These are phyloP conservation scores for Hypotaenidia philippensis DNA, from an alignment of 2,797 vertebrate genomes.

Conservation along the genomic window DNA sequence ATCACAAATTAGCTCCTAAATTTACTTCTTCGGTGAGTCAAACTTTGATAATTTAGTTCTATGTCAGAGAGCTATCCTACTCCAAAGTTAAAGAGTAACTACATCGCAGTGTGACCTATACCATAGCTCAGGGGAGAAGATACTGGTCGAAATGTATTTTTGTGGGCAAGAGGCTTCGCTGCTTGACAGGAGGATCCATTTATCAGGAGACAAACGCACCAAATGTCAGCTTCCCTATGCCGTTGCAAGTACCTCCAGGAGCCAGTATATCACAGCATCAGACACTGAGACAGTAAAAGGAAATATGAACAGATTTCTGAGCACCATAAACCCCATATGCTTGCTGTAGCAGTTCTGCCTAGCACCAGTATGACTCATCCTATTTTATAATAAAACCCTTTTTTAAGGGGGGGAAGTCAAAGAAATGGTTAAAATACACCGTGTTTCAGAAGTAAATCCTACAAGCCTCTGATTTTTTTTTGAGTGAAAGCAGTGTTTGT, in stretches of 20 bases:
- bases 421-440: neutral
- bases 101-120: neutral
- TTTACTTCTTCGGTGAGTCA: conserved; percentile 19
- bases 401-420: neutral
- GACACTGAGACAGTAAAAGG: conserved; percentile 19
- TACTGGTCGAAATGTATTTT: neutral
- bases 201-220: conserved; percentile 33
- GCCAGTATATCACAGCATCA: conserved; percentile 35
- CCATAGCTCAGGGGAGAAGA: conserved; percentile 7
- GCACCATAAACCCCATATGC: conserved; percentile 30
- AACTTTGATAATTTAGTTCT: conserved; percentile 37
- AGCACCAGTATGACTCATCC: neutral
- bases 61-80: neutral
- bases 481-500: conserved; percentile 4
- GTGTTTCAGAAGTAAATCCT: neutral
- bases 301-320: conserved; percentile 57
- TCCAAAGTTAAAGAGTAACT: neutral
- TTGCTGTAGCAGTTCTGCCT: conserved; percentile 35
- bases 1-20: neutral
- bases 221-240: conserved; percentile 15
- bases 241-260: conserved; percentile 41
- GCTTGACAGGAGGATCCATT: conserved; percentile 18
- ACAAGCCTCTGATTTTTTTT: neutral
- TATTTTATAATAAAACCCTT: conserved; percentile 22
- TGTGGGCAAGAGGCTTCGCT: conserved; percentile 2